Evolutionary conservation across 1,140 invertebrate genomes (phyloP).

Genomic region (Physella acuta): DNA sequence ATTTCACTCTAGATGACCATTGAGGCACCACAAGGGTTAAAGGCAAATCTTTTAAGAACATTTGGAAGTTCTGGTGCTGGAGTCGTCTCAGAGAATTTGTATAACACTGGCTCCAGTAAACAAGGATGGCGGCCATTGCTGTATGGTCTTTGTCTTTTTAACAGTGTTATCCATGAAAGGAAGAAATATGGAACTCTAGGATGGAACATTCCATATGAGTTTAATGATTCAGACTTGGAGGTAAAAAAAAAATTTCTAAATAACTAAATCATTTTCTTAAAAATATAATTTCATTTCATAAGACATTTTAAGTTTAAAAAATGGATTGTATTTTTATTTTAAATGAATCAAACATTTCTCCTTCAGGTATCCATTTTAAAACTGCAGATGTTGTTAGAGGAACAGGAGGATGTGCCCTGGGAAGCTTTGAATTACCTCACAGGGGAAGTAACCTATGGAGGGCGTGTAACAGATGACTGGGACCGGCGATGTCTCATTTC

Average conservation of each 20-base stretch:
- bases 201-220: slow-evolving; percentile 87
- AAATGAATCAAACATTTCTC: no score
- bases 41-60: slow-evolving; percentile 57
- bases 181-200: slow-evolving; percentile 85
- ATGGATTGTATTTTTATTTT: background rate
- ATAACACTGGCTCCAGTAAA: slow-evolving; percentile 39
- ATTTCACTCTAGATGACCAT: slow-evolving; percentile 79
- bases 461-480: slow-evolving; percentile 66
- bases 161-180: slow-evolving; percentile 81
- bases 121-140: slow-evolving; percentile 50
- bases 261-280: background rate
- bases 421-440: slow-evolving; percentile 81
- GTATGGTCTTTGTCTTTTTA: slow-evolving; percentile 67
- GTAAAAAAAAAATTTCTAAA: no score
- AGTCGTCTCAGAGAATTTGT: slow-evolving; percentile 51
- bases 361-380: slow-evolving; percentile 55
- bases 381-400: slow-evolving; percentile 50
- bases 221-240: slow-evolving; percentile 77
- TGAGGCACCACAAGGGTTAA: slow-evolving; percentile 85
- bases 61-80: slow-evolving; percentile 52
- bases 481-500: slow-evolving; percentile 58
- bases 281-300: background rate
- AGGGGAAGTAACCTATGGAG: slow-evolving; percentile 79
- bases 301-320: slow-evolving; percentile 1
- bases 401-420: slow-evolving; percentile 72